Percentiles rank a stretch among this genome's conserved stretches.
Evolutionary conservation across 2,888 invertebrate genomes (phyloP).

Genomic region (Calephelis perditalis): DNA sequence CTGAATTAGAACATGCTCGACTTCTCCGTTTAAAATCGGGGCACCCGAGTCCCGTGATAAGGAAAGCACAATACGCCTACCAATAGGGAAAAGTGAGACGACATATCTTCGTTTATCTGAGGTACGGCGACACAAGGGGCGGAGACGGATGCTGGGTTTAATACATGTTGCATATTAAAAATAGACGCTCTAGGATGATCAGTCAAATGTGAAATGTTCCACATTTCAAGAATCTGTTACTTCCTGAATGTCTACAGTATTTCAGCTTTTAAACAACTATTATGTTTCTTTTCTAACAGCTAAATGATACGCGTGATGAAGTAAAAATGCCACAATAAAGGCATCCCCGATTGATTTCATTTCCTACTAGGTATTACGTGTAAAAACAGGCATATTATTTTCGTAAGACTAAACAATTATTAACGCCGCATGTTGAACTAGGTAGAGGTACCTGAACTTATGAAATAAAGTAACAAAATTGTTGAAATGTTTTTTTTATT

Average conservation of each 20-base stretch:
- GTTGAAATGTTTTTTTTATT: no score
- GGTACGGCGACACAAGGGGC: slow-evolving; percentile 13
- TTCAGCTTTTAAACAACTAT: background rate
- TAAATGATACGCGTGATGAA: no score
- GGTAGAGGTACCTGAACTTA: no score
- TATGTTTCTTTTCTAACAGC: no score
- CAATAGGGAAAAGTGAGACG: slow-evolving; percentile 10
- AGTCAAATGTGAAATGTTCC: slow-evolving; percentile 36
- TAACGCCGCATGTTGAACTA: no score
- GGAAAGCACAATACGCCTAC: slow-evolving; percentile 4
- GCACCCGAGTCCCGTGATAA: slow-evolving; percentile 23
- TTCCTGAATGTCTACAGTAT: slow-evolving; percentile 43
- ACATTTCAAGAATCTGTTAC: slow-evolving; percentile 59
- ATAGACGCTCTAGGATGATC: slow-evolving; percentile 38
- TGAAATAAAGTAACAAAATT: no score
- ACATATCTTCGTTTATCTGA: slow-evolving; percentile 11
- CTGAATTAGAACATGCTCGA: slow-evolving; percentile 47
- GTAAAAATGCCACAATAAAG: no score
- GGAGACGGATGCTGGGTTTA: slow-evolving; percentile 25
- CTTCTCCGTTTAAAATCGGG: slow-evolving; percentile 49
- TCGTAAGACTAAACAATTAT: no score
- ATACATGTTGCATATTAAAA: slow-evolving; percentile 46
- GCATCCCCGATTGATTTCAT: no score
- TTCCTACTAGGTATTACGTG: no score
- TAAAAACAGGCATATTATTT: no score